phyloP scores from a whole-genome alignment of 2,797 vertebrate genomes.

The Chloroceryle amazona region DNA sequence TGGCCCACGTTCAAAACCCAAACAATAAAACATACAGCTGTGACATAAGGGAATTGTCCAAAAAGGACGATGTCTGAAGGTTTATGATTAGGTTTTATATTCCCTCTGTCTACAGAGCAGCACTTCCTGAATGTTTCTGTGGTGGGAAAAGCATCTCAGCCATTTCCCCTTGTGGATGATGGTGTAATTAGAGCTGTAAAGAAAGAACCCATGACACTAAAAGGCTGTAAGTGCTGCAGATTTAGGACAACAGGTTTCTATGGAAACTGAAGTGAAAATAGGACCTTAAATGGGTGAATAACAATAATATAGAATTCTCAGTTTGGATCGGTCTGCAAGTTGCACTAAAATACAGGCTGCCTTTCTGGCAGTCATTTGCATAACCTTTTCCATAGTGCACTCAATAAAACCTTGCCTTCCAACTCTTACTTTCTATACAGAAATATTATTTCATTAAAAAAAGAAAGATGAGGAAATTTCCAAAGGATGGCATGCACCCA shows the following conservation, averaged over 20 bases:
- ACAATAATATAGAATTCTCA: conserved; percentile 48
- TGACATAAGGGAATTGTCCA: conserved; percentile 46
- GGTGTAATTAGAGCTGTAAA: conserved; percentile 78
- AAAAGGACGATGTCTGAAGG: conserved; percentile 60
- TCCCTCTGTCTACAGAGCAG: conserved; percentile 62
- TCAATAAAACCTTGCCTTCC: neutral
- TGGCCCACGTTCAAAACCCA: conserved; percentile 47
- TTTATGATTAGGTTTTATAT: conserved; percentile 72
- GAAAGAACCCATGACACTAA: conserved; percentile 73
- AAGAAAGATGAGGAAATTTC: neutral
- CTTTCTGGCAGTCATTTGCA: conserved; percentile 49
- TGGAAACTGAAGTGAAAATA: conserved; percentile 74
- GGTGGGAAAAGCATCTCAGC: conserved; percentile 75
- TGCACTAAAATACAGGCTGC: conserved; percentile 22
- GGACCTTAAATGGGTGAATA: conserved; percentile 62
- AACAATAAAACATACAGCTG: conserved; percentile 63
- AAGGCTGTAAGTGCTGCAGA: conserved; percentile 71
- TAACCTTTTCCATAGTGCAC: conserved; percentile 18
- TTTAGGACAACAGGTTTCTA: conserved; percentile 77
- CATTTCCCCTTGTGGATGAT: conserved; percentile 74
- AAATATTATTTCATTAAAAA: neutral
- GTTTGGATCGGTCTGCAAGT: conserved; percentile 50
- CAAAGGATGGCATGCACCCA: neutral
- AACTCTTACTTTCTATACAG: neutral
- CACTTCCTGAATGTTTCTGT: conserved; percentile 73